A percentile compares a stretch with the other conserved stretches of the same genome.
These are phyloP conservation scores for Arrhopalites spinosus DNA, from an alignment of 2,888 invertebrate genomes.

Conservation along the genomic window DNA sequence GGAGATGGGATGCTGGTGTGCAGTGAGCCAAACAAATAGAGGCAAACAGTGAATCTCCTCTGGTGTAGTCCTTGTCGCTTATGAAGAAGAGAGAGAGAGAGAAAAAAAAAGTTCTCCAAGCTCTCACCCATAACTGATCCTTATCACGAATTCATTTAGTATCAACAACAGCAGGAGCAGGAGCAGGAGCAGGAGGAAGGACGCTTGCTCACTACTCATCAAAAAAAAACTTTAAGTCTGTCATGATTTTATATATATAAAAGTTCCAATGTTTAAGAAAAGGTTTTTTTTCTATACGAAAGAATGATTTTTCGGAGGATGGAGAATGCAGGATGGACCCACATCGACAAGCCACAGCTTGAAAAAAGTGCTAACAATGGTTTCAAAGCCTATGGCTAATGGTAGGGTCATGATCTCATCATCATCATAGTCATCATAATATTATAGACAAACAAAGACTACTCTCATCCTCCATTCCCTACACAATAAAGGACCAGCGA, in stretches of 20 bases:
- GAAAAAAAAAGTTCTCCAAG: slow-evolving; percentile 19
- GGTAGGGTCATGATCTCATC: slow-evolving; percentile 33
- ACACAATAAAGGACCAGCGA: not conserved
- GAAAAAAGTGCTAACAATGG: slow-evolving; percentile 26
- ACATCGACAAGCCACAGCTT: slow-evolving; percentile 22
- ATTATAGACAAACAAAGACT: no score
- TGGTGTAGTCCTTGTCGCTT: not conserved
- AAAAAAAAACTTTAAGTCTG: no score
- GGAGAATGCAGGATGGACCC: not conserved
- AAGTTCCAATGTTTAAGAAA: no score
- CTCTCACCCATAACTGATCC: slow-evolving; percentile 36
- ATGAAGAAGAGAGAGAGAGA: not conserved
- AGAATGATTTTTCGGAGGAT: not conserved
- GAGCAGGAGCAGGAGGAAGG: not conserved
- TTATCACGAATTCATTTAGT: slow-evolving; percentile 34
- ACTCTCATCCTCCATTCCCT: not conserved
- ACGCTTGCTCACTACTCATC: slow-evolving; percentile 2
- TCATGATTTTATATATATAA: no score
- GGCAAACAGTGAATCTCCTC: slow-evolving; percentile 30
- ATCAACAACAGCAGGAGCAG: no score
- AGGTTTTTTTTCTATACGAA: no score
- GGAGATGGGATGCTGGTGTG: no score
- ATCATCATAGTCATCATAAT: not conserved
- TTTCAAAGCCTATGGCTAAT: slow-evolving; percentile 25
- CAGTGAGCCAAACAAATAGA: slow-evolving; percentile 7